Evolutionary conservation across 2,113 vertebrate genomes (phyloP), one percentile per base, ranked within the genome.

Genomic region (Barbus barbus): DNA sequence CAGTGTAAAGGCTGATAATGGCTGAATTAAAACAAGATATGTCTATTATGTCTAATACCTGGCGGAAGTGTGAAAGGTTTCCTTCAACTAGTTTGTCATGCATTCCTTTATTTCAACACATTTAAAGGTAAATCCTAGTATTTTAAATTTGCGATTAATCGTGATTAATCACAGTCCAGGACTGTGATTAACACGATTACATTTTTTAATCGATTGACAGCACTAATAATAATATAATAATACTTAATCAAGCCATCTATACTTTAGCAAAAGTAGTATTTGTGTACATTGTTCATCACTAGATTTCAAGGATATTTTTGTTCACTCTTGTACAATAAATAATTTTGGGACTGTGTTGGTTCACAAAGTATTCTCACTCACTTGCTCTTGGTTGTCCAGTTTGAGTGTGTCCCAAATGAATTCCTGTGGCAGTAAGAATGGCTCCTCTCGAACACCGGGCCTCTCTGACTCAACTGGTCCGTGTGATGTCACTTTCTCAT

Each of bases 321-420:
- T 65, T 65, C 26, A 31, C 13, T 31, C 16, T 16, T 38, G 18
- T 69, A 41, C 69, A 72, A 13, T 71, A 41, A 41, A 14, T 44
- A 1, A n/a, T 51, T 75, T 75, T 75, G n/a, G 12, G 13, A 51
- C 73, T 28, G 3, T 1, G 0, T 31, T 46, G 4, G 26, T 48
- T 48, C 14, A 26, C 24, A 46, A 51, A 28, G 6, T 9, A 3
- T 6, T 38, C 2, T 14, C 11, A 75, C 95, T 94, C 88, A 98
- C 98, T 96, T 97, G 96, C 0, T 92, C 85, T 51, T 95, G 91
- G 41, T 94, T 95, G 63, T 94, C 94, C 31, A 97, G 92, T 86
- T 98, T 96, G 90, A 98, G 89, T 11, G 95, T 95, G 0, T 98
- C 97, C 98, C 98, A 99, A 85, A 90, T 94, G 91, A 99, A 99